Base-by-base conservation (phyloP, 2,888 invertebrate species). In the Alitta virens region DNA sequence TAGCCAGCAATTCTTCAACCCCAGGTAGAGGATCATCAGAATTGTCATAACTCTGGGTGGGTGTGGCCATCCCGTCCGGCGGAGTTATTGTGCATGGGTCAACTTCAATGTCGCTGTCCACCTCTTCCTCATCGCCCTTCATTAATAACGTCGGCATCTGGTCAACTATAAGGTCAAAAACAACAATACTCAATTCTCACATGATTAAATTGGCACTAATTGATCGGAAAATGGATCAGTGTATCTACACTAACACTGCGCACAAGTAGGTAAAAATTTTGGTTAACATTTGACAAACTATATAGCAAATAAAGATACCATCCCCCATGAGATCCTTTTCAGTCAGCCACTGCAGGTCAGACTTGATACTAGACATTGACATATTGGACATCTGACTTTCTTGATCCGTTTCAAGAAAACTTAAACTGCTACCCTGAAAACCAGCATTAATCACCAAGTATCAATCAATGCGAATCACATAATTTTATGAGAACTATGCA, bases 41-140 rank as follows among this genome's bases (percentile, higher is more conserved):
- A 12, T 33, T 33, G n/a, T 23, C 65, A 14, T n/a, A 68, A 69
- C 21, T 71, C 66, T 14, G 63, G 62, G 0, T 66, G 64, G 24
- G 66, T 69, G 27, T 72, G 78, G 42, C 73, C 74, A 60, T 56
- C 3, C 26, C 40, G 9, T 33, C 46, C 1, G 60, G 60, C 1
- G 61, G 61, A n/a, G 55, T 61, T 21, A 74, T 63, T 23, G 74
- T 71, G 40, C 77, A 76, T 9, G 78, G 77, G 67, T 79, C 78
- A 62, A 80, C 77, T 66, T 80, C 78, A 61, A 79, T 59, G 67
- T 78, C 78, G 69, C 75, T 74, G 55, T 75, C 74, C 16, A 58
- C 63, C 3, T 60, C 53, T 9, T 64, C 67, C n/a, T 64, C 68
- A 51, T 68, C 67, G n/a, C 56, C 63, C 54, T 59, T 62, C 59